A percentile compares a stretch with the other conserved stretches of the same genome.
Conservation (phyloP, 2,797 vertebrate species). For the Sardinella longiceps region DNA sequence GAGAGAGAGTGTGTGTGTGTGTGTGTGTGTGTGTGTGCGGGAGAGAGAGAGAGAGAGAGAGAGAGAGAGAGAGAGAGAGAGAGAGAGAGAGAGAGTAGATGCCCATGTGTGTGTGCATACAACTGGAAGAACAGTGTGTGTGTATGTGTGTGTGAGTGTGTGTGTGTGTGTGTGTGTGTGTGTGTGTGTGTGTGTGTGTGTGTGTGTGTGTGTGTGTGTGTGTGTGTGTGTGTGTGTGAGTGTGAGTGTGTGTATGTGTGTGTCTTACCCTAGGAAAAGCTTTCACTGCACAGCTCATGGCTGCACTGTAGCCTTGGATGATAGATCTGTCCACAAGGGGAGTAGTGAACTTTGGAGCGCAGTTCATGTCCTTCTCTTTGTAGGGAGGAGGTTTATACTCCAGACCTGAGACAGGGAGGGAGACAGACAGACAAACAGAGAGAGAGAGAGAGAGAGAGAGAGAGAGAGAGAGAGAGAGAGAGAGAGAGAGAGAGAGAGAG, state of each 20-base stretch:
- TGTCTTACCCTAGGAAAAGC: slow-evolving; percentile 82
- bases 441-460: background rate
- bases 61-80: too few species aligned
- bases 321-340: slow-evolving; percentile 82
- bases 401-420: slow-evolving; percentile 66
- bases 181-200: background rate
- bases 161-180: background rate
- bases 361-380: slow-evolving; percentile 82
- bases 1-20: background rate
- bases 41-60: too few species aligned
- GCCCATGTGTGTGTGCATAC: background rate
- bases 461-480: background rate
- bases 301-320: slow-evolving; percentile 83
- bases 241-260: background rate
- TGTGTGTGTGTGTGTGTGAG: background rate
- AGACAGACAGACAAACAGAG: background rate
- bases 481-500: background rate
- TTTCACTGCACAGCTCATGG: slow-evolving; percentile 86
- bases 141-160: background rate
- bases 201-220: background rate
- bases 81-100: too few species aligned
- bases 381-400: slow-evolving; percentile 64
- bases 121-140: too few species aligned
- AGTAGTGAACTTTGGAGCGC: slow-evolving; percentile 83
- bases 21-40: background rate